Evolutionary conservation across 2,113 vertebrate species (phyloP).

Genomic region (Osmerus mordax): DNA sequence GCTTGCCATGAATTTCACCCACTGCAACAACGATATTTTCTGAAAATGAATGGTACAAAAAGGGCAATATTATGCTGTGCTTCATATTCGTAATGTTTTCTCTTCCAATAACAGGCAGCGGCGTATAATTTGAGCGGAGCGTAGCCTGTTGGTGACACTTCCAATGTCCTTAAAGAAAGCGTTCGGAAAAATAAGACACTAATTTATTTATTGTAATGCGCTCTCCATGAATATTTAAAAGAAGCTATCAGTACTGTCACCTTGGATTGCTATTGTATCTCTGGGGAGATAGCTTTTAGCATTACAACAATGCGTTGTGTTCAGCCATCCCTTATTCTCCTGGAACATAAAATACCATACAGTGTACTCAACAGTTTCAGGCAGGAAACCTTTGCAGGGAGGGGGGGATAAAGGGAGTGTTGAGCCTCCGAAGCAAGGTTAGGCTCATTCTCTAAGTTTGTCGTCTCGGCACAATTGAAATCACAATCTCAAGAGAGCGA

Average conservation of each 20-base stretch:
- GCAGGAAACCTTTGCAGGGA: background rate
- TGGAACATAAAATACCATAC: background rate
- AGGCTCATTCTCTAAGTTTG: too few species aligned
- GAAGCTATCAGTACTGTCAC: conserved; percentile 53
- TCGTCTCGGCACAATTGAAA: too few species aligned
- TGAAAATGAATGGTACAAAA: conserved; percentile 9
- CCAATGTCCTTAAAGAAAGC: conserved; percentile 55
- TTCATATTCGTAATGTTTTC: background rate
- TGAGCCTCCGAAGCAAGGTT: too few species aligned
- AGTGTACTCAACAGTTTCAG: too few species aligned
- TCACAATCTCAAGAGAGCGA: too few species aligned
- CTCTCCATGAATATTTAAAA: conserved; percentile 59
- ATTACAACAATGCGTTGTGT: background rate
- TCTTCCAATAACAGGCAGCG: background rate
- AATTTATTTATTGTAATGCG: conserved; percentile 64
- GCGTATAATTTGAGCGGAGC: background rate
- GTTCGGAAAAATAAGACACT: conserved; percentile 54
- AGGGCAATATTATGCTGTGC: conserved; percentile 5
- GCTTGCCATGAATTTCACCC: conserved; percentile 12
- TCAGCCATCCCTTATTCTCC: background rate
- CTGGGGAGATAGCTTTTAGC: background rate
- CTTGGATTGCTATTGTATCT: conserved; percentile 37
- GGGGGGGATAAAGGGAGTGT: too few species aligned
- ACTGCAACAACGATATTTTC: conserved; percentile 12
- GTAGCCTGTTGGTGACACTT: conserved; percentile 28